These are phyloP conservation scores for Ptilonorhynchus violaceus DNA, from an alignment of 2,113 vertebrate species.

Conservation along the genomic window DNA sequence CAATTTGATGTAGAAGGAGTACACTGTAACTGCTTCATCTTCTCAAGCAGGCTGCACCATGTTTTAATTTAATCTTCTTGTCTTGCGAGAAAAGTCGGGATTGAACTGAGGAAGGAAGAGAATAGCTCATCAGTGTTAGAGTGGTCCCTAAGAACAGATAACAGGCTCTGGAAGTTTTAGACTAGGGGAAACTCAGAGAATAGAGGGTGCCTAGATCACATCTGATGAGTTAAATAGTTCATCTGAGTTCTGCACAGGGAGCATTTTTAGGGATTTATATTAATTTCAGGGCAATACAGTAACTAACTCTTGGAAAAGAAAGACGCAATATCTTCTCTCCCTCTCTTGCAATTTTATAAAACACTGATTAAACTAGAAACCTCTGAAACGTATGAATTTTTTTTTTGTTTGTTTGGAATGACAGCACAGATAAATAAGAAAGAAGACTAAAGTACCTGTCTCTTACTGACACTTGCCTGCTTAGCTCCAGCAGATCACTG, in stretches of 20 bases:
- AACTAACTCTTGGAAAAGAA: neutral
- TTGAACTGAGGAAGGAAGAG: neutral
- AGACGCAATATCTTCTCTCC: neutral
- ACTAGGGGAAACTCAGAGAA: neutral
- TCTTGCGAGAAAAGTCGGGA: neutral
- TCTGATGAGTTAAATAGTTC: neutral
- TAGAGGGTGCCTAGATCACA: neutral
- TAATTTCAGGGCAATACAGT: neutral
- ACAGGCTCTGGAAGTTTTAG: neutral
- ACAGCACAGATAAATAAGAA: neutral
- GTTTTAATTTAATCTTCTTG: neutral
- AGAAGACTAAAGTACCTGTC: neutral
- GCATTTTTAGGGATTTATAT: neutral
- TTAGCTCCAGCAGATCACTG: neutral
- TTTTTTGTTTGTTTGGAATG: neutral
- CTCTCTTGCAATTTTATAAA: neutral
- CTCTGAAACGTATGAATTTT: neutral
- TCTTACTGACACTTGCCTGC: neutral
- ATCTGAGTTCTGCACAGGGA: neutral
- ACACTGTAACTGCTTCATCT: neutral
- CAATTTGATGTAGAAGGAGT: neutral
- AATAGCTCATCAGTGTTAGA: neutral
- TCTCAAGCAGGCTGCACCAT: neutral
- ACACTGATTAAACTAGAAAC: neutral
- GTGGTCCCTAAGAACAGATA: neutral